Base-by-base conservation (phyloP, 1,140 invertebrate species). In the Lithobius niger region DNA sequence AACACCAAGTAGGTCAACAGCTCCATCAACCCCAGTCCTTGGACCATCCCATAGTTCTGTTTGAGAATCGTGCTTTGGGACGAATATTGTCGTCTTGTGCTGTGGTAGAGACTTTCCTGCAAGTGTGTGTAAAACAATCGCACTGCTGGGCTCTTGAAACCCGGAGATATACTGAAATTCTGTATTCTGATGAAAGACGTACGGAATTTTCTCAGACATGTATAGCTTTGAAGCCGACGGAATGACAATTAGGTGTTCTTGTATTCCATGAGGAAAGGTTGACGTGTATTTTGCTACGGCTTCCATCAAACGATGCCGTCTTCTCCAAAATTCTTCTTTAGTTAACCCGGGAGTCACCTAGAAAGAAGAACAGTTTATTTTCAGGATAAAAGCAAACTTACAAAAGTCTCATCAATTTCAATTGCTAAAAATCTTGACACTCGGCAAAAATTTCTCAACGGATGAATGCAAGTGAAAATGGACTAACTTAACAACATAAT, bases 191-290 rank as follows among this genome's bases (percentile, higher is more conserved):
- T 91, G 77, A 68, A 93, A 97, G 3, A 88, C 77, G 71, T 92
- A 95, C 0, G 92, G 91, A 58, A 97, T 95, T 71, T 92, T 89
- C 50, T 90, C 86, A 19, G 86, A 83, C 87, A 96, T 95, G 64
- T 83, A 93, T 51, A 82, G 77, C 66, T 85, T 89, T 0, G 78
- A 69, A 1, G 88, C 80, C 1, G 88, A 84, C 25, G 91, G 89
- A 59, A 97, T 80, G 21, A 96, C 72, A 52, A 89, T 74, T 69
- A 82, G 73, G 68, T 77, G 70, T n/a, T n/a, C n/a, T n/a, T n/a
- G n/a, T n/a, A n/a, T n/a, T n/a, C n/a, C n/a, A n/a, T n/a, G n/a
- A n/a, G n/a, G n/a, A n/a, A n/a, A n/a, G n/a, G n/a, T n/a, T n/a
- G n/a, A n/a, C 61, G 68, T 62, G 50, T 64, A 63, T 48, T 66